Evolutionary conservation across 2,113 vertebrate species (phyloP).

Genomic region (Columba livia): DNA sequence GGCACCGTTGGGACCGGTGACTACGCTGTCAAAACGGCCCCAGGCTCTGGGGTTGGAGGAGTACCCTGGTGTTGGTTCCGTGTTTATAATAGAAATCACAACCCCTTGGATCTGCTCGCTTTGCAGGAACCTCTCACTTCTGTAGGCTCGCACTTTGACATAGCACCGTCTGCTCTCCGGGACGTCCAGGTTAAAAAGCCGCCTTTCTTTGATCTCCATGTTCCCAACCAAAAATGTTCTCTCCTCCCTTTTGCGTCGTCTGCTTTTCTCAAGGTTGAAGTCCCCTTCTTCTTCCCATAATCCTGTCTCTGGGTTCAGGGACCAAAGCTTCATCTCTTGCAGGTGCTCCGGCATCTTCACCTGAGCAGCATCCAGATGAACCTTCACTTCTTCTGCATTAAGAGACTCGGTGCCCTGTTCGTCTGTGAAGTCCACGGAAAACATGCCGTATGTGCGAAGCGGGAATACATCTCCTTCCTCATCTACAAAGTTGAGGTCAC

Average conservation of each 20-base stretch:
- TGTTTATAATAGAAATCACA: conserved; percentile 91
- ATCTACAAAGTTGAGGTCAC: conserved; percentile 91
- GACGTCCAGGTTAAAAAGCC: conserved; percentile 96
- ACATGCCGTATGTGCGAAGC: conserved; percentile 95
- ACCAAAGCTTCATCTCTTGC: conserved; percentile 93
- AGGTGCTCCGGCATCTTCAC: conserved; percentile 90
- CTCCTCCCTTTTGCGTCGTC: conserved; percentile 86
- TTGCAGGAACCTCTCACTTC: conserved; percentile 91
- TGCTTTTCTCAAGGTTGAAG: conserved; percentile 82
- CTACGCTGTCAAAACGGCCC: conserved; percentile 94
- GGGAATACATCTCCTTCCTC: conserved; percentile 90
- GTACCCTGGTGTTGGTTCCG: conserved; percentile 89
- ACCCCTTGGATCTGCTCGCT: conserved; percentile 94
- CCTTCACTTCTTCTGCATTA: conserved; percentile 91
- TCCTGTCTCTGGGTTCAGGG: conserved; percentile 92
- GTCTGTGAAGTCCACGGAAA: conserved; percentile 91
- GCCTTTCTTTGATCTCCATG: conserved; percentile 95
- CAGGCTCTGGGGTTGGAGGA: conserved; percentile 92
- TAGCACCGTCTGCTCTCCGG: conserved; percentile 94
- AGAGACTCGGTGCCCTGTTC: conserved; percentile 84
- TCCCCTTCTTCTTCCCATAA: conserved; percentile 96
- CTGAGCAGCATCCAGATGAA: conserved; percentile 89
- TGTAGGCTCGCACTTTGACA: conserved; percentile 90
- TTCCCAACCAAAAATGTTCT: conserved; percentile 95
- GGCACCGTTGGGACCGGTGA: conserved; percentile 90